Evolutionary conservation across 64 coral and sea anemone species (phyloP), one percentile per base, ranked within the genome.

Genomic region (Pocillopora verrucosa): DNA sequence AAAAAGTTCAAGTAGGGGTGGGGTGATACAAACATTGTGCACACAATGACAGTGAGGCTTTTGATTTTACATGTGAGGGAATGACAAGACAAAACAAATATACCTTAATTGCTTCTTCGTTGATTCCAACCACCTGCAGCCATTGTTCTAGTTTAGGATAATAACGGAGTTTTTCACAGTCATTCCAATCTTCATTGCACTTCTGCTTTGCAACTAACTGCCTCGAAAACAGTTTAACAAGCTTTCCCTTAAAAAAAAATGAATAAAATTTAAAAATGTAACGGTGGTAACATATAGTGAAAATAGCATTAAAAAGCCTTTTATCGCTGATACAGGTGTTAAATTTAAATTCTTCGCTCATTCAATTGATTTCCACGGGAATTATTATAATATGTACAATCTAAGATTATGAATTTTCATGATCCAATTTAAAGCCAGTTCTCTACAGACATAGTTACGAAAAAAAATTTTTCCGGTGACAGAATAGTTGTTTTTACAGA

Each of bases 141-240:
- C 97, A 99, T 60, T 95, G 97, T 16, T 76, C 73, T 25, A 99
- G 89, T 78, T 81, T 90, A 17, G 97, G 97, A 59, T 93, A 99
- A 34, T 93, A 56, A 30, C 84, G 69, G 12, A 93, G 73, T 76
- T 95, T 92, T 16, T 64, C 75, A 11, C 78, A 68, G 14, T 92
- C 60, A 11, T 77, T 89, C 70, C 91, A 92, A 60, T 89, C 72
- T 77, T 81, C 82, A 0, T 86, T 61, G 0, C 89, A 85, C 41
- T 92, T 92, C 80, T 95, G 96, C 87, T 94, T 95, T 17, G 83
- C 89, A 37, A 93, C 91, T 16, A 98, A 60, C 72, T 93, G 91
- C 10, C 93, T 88, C 22, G 96, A 98, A 87, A 98, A 98, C 37
- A 98, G 62, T 76, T 95, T 98, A 25, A 98, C 96, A 68, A 98